These are phyloP conservation scores for Rhabdomys dilectus DNA, from an alignment of 2,113 vertebrate genomes.

Conservation along the genomic window DNA sequence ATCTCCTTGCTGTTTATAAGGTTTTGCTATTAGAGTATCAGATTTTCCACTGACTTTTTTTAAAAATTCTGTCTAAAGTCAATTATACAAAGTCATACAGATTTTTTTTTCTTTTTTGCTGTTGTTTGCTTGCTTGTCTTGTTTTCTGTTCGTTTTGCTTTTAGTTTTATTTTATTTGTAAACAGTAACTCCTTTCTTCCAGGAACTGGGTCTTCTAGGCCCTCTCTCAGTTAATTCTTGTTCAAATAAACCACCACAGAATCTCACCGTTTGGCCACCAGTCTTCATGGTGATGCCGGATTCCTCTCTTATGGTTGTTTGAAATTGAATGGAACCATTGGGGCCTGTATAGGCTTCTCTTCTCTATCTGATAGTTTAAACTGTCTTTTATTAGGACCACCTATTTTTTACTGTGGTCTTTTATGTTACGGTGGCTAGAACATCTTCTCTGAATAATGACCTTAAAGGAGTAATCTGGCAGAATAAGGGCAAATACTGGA, in stretches of 20 bases:
- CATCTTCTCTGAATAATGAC: background rate
- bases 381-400: background rate
- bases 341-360: background rate
- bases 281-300: background rate
- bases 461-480: background rate
- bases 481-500: background rate
- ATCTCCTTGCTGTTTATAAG: background rate
- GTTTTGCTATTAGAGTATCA: background rate
- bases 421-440: background rate
- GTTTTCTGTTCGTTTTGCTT: background rate
- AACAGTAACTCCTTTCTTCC: background rate
- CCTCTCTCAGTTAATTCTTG: background rate
- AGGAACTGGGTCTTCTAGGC: background rate
- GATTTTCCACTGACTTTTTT: background rate
- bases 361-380: background rate
- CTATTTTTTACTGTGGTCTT: background rate
- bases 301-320: background rate
- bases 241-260: background rate
- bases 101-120: background rate
- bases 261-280: background rate
- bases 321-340: background rate
- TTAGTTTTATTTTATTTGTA: too few species aligned
- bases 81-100: background rate
- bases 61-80: background rate
- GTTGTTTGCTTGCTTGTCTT: background rate